Evolutionary conservation across 2,113 vertebrate species (phyloP).

Genomic region (Paracanthobrama guichenoti): DNA sequence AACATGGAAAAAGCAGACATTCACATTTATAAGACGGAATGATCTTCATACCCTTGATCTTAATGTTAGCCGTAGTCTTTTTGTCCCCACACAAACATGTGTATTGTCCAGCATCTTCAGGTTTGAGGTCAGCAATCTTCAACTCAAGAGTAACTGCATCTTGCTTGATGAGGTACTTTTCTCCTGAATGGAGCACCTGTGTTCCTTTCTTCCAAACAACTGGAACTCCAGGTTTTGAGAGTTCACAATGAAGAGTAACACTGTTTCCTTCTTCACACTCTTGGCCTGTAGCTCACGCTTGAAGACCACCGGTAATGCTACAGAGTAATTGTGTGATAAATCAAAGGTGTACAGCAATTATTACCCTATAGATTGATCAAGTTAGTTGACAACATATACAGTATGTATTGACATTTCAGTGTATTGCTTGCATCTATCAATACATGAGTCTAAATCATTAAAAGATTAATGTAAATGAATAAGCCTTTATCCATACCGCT

Average conservation of each 20-base stretch:
- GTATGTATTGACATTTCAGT: not conserved
- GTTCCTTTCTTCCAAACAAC: slow-evolving; percentile 82
- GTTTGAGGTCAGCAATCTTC: slow-evolving; percentile 69
- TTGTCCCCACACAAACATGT: slow-evolving; percentile 74
- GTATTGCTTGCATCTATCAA: not conserved
- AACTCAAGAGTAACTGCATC: slow-evolving; percentile 71
- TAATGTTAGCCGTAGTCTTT: slow-evolving; percentile 74
- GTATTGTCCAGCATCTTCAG: slow-evolving; percentile 78
- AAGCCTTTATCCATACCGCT: slow-evolving; percentile 63
- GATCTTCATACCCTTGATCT: slow-evolving; percentile 74
- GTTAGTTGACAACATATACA: not conserved
- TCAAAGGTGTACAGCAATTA: not conserved
- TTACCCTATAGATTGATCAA: not conserved
- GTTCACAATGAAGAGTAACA: slow-evolving; percentile 75
- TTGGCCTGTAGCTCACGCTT: slow-evolving; percentile 70
- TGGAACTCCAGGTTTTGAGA: slow-evolving; percentile 68
- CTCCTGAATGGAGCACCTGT: slow-evolving; percentile 69
- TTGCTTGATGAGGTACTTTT: slow-evolving; percentile 73
- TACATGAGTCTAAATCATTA: not conserved
- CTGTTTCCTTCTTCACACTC: slow-evolving; percentile 74
- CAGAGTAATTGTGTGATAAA: not conserved
- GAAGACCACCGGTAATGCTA: slow-evolving; percentile 72
- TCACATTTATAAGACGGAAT: not conserved
- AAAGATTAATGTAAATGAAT: not conserved
- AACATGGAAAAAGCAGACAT: not conserved